A percentile compares a stretch with the other conserved stretches of the same genome.
Conservation (phyloP, 2,113 vertebrate genomes). For the Oreotrochilus melanogaster region DNA sequence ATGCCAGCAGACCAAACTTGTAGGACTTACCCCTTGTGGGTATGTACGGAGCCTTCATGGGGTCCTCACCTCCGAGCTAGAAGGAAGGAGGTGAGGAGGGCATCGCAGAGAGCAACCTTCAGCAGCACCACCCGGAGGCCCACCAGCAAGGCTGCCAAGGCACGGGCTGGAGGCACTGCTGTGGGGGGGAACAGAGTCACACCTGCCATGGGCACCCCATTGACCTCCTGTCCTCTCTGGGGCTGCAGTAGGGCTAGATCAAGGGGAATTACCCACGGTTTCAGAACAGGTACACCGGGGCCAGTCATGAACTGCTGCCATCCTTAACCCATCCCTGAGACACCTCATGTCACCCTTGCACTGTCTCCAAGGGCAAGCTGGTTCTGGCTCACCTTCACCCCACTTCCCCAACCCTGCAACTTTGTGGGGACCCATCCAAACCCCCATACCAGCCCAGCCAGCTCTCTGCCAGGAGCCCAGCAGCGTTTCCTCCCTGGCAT, state of each 20-base stretch:
- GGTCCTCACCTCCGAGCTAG: neutral
- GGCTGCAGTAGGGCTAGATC: fast-evolving
- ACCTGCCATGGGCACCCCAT: fast-evolving
- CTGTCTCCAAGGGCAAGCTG: neutral
- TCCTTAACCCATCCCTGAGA: fast-evolving
- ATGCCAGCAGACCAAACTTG: fast-evolving
- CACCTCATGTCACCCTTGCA: fast-evolving
- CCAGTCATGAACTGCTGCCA: neutral
- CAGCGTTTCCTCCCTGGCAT: fast-evolving
- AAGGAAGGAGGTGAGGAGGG: constrained; percentile 69
- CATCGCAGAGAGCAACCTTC: constrained; percentile 68
- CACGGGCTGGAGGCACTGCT: fast-evolving
- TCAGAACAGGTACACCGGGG: neutral
- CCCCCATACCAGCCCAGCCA: fast-evolving
- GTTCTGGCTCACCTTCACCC: neutral
- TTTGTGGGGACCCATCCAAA: no score
- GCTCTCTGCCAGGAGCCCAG: neutral
- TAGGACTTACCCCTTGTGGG: neutral
- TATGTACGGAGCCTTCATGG: no score
- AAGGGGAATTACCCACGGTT: fast-evolving
- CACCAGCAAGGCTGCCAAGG: constrained; percentile 9
- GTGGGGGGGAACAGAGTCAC: neutral
- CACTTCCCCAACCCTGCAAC: fast-evolving
- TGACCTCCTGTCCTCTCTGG: fast-evolving
- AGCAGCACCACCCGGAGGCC: constrained; percentile 67